Base-by-base conservation (phyloP, 2,888 invertebrate species). In the Globia sparganii region DNA sequence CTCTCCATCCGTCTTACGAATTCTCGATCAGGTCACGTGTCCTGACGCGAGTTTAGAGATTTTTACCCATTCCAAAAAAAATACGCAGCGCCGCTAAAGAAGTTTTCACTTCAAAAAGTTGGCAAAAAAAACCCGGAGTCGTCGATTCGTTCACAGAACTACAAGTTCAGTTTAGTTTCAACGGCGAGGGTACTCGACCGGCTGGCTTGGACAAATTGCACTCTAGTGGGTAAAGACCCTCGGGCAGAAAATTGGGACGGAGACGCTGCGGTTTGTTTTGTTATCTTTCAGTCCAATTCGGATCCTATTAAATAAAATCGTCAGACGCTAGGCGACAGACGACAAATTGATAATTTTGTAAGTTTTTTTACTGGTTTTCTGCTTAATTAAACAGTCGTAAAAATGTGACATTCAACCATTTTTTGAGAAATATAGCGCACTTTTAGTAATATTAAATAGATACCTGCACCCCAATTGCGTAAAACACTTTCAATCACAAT, bases 121-220 rank as follows among this genome's bases (percentile, higher is more conserved):
- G 72, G 72, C 85, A 88, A 90, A 90, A 53, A 90, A 90, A 91
- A 34, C 9, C 6, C 83, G 80, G 82, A 86, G 89, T 89, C 86
- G 89, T 89, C 86, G 89, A 90, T 91, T 91, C 89, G 89, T 91
- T 91, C 89, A 90, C 91, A 89, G 90, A 93, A 92, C 92, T 94
- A 92, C 91, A 88, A 93, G 93, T 93, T 93, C 89, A 93, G 94
- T 93, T 94, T 93, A 93, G 93, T 93, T 92, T 92, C 91, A 90
- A 90, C 91, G 89, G 82, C 81, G 90, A 94, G 95, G 87, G 92
- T 89, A 87, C 94, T 94, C 87, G 86, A 86, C 90, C 88, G 90
- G 92, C 91, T 91, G 85, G 92, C 92, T 91, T 87, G 93, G 94
- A 94, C 94, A 93, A 94, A 95, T 94, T 95, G 94, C 92, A 93